Evolutionary conservation across 1,140 invertebrate genomes (phyloP), one percentile per base, ranked within the genome.

Genomic region (Heliconius nattereri): DNA sequence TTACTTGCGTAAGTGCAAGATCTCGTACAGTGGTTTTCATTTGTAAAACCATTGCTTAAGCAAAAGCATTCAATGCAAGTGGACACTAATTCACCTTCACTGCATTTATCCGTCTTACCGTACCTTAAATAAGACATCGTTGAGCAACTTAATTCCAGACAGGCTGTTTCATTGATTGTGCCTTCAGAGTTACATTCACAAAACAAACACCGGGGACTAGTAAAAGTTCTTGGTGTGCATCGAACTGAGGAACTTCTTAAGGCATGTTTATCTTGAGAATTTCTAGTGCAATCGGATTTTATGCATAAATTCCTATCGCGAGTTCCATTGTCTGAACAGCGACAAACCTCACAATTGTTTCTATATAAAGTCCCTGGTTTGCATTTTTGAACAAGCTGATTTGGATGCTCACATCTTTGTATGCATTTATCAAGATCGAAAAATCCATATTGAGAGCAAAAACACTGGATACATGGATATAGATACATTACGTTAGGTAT

Each of bases 11-110:
- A 80, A 2, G 88, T 87, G 75, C 92, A 94, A 32, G 75, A 71
- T 80, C 75, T 90, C 0, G 90, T 87, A 66, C 92, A 94, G 75
- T 91, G 92, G 52, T 84, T 87, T 29, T 79, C 57, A 74, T 80
- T 79, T 0, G 85, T 90, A 5, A 81, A 20, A n/a, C 88, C 86
- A 60, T 87, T 85, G 23, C 57, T 75, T 8, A 84, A 81, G 79
- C 92, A 94, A 76, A 92, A 91, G 57, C 92, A 94, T 85, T 94
- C 88, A 7, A 86, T 84, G 71, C 92, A 94, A 75, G 87, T 78
- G 7, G 90, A 86, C 1, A 90, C 87, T 73, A 92, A 80, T 86
- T 94, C 91, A 35, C 90, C 91, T 7, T 89, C 84, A 71, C 70
- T 87, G 71, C 92, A 94, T 7, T 75, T 76, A 19, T 71, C 72